These are phyloP conservation scores for Ondatra zibethicus DNA, from an alignment of 2,113 vertebrate species.

Conservation along the genomic window DNA sequence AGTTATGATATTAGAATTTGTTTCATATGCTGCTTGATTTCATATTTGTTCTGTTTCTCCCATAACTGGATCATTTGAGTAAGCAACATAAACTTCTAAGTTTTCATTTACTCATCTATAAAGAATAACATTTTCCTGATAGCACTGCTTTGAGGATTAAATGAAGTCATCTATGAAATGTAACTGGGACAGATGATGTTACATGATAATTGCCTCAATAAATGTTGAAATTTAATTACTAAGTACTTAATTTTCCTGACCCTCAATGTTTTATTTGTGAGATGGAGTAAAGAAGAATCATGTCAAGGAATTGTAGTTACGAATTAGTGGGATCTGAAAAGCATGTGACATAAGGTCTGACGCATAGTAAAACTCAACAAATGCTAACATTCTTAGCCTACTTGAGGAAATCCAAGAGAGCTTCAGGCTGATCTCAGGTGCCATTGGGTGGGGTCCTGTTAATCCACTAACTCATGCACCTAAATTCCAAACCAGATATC, in stretches of 20 bases:
- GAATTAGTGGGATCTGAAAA: slow-evolving; percentile 9
- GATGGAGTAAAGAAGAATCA: slow-evolving; percentile 29
- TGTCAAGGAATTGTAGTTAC: background rate
- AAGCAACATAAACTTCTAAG: slow-evolving; percentile 32
- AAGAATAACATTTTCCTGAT: slow-evolving; percentile 36
- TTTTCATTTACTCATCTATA: slow-evolving; percentile 43
- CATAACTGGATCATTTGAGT: slow-evolving; percentile 26
- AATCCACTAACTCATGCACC: background rate
- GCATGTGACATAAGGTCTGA: background rate
- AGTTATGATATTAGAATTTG: background rate
- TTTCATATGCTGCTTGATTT: slow-evolving; percentile 36
- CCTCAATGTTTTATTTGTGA: slow-evolving; percentile 47
- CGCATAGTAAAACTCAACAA: background rate
- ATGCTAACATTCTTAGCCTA: background rate
- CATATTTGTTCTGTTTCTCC: background rate
- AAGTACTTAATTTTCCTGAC: slow-evolving; percentile 47
- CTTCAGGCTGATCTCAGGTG: background rate
- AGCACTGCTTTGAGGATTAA: slow-evolving; percentile 22
- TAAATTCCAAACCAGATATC: background rate
- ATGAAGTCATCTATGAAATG: slow-evolving; percentile 41
- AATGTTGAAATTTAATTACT: slow-evolving; percentile 50
- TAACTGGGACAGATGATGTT: background rate
- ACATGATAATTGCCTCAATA: slow-evolving; percentile 55
- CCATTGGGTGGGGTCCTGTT: background rate
- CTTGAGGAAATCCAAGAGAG: background rate